These are phyloP conservation scores for Emberiza fucata DNA, from an alignment of 2,113 vertebrate genomes.

Conservation along the genomic window DNA sequence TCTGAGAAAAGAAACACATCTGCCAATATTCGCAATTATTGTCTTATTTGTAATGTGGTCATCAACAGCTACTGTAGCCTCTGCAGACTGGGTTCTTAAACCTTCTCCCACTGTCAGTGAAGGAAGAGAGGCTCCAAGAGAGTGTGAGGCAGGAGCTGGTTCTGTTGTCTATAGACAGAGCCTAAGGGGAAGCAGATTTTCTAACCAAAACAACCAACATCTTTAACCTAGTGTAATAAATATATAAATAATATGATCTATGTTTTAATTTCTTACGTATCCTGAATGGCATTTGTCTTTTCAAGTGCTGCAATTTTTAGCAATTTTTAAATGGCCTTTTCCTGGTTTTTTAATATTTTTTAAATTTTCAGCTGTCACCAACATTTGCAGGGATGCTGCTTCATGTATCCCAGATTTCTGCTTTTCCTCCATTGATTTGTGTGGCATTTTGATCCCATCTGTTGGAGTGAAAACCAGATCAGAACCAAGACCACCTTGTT, in stretches of 20 bases:
- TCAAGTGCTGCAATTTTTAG: background rate
- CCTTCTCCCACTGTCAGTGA: background rate
- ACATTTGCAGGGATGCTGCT: background rate
- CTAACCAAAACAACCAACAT: background rate
- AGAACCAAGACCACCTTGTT: background rate
- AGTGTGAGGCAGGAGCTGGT: background rate
- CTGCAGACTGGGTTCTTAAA: background rate
- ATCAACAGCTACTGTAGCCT: background rate
- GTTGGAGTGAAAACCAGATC: background rate
- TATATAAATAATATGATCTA: background rate
- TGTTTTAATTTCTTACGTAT: background rate
- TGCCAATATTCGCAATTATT: background rate
- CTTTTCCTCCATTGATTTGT: background rate
- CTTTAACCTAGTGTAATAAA: background rate
- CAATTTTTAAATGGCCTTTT: background rate
- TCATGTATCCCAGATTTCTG: background rate
- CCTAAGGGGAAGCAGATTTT: background rate
- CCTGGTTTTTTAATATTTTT: background rate
- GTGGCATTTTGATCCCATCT: background rate
- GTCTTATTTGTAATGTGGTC: background rate
- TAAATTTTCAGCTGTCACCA: background rate
- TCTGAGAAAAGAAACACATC: background rate
- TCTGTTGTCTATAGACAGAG: background rate
- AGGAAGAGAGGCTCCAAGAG: background rate
- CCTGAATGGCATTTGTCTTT: background rate